Evolutionary conservation across 2,113 vertebrate genomes (phyloP), one percentile per base, ranked within the genome.

Genomic region (Zosterops lateralis): DNA sequence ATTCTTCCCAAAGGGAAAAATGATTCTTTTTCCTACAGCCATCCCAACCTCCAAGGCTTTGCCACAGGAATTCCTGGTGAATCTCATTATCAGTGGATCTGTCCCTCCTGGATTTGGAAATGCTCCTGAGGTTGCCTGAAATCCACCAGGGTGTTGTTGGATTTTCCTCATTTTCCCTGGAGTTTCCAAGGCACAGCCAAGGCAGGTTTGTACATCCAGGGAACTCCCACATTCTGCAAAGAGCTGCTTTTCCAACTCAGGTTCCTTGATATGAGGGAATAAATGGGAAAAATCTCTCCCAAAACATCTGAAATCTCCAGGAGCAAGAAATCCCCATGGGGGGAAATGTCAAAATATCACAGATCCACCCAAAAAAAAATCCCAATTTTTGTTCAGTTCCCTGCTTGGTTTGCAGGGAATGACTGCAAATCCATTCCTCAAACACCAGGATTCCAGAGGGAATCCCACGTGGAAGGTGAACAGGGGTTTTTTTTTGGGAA

Each of bases 111-210:
- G 14, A 31, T 5, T 19, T 15, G 57, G 61, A 45, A 54, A 25
- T 36, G 38, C 15, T 44, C 40, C 60, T 24, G 48, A 44, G 60
- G 17, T 9, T 6, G 7, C 34, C 56, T 18, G 38, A 32, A 76
- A 50, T 2, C 3, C 57, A 25, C 20, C 24, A 20, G 0, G 2
- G 12, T 2, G 3, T 29, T 15, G 25, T 8, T 25, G 57, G 16
- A 38, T 38, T 38, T 60, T 32, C 31, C 11, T 9, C 21, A 7
- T 53, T 53, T 31, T n/a, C 22, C 51, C 31, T n/a, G 38, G 22
- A n/a, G 13, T 12, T 56, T 8, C 51, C 70, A 56, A 24, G 62
- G 40, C 40, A 38, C 38, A 38, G 38, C 38, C 38, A 38, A 38
- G 38, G 38, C 38, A 38, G 38, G 38, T 38, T 38, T 38, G 38